Evolutionary conservation across 2,113 vertebrate genomes (phyloP).

Genomic region (Corythaeola cristata): DNA sequence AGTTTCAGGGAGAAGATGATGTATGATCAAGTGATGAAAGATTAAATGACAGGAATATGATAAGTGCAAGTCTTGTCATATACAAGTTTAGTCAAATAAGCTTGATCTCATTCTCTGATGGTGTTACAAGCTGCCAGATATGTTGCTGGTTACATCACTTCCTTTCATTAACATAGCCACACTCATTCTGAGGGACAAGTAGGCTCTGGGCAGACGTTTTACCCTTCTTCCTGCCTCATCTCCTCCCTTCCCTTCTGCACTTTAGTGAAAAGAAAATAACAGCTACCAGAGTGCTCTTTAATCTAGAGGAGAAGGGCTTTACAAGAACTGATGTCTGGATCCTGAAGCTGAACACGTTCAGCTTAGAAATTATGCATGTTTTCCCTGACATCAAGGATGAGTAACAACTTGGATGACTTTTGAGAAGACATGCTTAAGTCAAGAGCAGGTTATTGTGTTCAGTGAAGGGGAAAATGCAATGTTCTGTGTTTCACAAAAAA

Average conservation of each 20-base stretch:
- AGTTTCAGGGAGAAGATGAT: background rate
- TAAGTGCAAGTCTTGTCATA: background rate
- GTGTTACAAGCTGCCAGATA: background rate
- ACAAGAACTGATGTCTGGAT: background rate
- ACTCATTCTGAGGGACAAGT: background rate
- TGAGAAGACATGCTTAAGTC: background rate
- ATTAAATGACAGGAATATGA: constrained; percentile 31
- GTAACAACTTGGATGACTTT: background rate
- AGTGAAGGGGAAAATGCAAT: background rate
- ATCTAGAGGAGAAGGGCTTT: constrained; percentile 6
- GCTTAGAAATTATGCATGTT: background rate
- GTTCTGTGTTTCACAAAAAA: background rate
- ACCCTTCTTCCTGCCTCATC: background rate
- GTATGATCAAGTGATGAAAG: background rate
- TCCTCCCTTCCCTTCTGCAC: constrained; percentile 21
- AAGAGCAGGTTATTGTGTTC: background rate
- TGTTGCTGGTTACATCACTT: constrained; percentile 22
- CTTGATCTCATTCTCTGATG: constrained; percentile 20
- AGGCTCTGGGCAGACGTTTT: background rate
- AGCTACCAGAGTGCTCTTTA: constrained; percentile 7
- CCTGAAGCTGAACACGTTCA: background rate
- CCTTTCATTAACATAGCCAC: constrained; percentile 26
- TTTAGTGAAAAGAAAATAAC: background rate
- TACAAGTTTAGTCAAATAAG: constrained; percentile 44
- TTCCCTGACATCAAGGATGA: background rate